phyloP scores from a whole-genome alignment of 2,113 vertebrate species.

The Lagopus muta region DNA sequence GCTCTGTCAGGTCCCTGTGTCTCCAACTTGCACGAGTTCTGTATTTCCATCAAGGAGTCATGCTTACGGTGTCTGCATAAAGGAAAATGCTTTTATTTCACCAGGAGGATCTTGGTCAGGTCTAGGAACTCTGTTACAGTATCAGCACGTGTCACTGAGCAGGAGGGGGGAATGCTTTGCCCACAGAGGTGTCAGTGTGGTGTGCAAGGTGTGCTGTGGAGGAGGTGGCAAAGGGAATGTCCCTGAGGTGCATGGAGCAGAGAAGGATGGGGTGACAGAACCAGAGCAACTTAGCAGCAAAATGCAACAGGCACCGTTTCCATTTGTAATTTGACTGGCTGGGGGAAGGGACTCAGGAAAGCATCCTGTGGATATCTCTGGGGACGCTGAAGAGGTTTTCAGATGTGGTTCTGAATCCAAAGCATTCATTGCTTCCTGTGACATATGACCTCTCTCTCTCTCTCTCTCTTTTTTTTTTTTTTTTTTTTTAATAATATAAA shows the following conservation, averaged over 20 bases:
- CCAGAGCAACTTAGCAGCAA: neutral
- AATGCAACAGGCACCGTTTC: slow-evolving; percentile 24
- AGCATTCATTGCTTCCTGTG: slow-evolving; percentile 35
- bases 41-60: neutral
- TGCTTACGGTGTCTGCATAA: neutral
- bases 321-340: slow-evolving; percentile 23
- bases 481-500: slow-evolving; percentile 31
- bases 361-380: slow-evolving; percentile 15
- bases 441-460: neutral
- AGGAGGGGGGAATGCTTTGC: neutral
- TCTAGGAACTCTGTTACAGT: neutral
- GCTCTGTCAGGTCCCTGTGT: neutral
- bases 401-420: slow-evolving; percentile 55
- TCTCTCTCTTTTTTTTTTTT: neutral
- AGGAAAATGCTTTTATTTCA: slow-evolving; percentile 19
- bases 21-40: neutral
- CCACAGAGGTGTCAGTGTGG: neutral
- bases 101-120: neutral
- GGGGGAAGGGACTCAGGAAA: slow-evolving; percentile 14
- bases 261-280: neutral
- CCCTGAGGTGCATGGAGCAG: neutral
- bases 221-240: neutral
- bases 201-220: neutral
- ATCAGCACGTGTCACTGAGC: neutral
- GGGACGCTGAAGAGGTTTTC: slow-evolving; percentile 46